Evolutionary conservation across 2,888 invertebrate species (phyloP).

Genomic region (Caenorhabditis parvicauda): DNA sequence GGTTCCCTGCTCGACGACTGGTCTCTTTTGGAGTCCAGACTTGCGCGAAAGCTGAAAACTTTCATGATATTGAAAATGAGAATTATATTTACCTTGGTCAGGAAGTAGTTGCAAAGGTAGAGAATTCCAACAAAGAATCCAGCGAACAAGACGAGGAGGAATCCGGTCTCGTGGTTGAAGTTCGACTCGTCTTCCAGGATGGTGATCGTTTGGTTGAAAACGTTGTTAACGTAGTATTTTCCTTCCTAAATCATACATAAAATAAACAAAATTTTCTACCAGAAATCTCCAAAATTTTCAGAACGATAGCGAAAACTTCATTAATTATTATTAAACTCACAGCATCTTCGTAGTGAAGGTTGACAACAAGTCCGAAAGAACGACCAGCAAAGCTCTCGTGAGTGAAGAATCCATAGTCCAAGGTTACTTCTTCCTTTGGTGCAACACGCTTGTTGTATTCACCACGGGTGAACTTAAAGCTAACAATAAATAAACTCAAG

Average conservation of each 20-base stretch:
- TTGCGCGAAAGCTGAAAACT: constrained; percentile 53
- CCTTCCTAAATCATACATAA: constrained; percentile 69
- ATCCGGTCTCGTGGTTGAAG: constrained; percentile 95
- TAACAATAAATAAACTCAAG: neutral
- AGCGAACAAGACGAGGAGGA: constrained; percentile 90
- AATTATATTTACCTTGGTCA: constrained; percentile 55
- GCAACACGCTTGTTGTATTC: constrained; percentile 83
- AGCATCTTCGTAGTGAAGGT: constrained; percentile 58
- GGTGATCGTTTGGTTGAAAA: constrained; percentile 95
- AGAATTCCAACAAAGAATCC: constrained; percentile 82
- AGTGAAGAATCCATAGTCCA: constrained; percentile 89
- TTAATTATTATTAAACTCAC: constrained; percentile 22
- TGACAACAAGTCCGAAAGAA: constrained; percentile 88
- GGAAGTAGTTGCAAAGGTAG: constrained; percentile 68
- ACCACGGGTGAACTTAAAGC: constrained; percentile 79
- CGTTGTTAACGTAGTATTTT: constrained; percentile 77
- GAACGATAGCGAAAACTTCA: neutral
- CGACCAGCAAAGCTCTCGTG: constrained; percentile 94
- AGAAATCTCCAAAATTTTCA: neutral
- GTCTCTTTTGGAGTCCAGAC: constrained; percentile 49
- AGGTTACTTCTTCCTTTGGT: constrained; percentile 86
- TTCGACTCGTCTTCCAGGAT: constrained; percentile 94
- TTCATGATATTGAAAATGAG: constrained; percentile 1
- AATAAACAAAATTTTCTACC: constrained; percentile 9
- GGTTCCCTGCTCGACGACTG: constrained; percentile 79